Conservation (phyloP, 2,797 vertebrate genomes). For the Anas bahamensis region DNA sequence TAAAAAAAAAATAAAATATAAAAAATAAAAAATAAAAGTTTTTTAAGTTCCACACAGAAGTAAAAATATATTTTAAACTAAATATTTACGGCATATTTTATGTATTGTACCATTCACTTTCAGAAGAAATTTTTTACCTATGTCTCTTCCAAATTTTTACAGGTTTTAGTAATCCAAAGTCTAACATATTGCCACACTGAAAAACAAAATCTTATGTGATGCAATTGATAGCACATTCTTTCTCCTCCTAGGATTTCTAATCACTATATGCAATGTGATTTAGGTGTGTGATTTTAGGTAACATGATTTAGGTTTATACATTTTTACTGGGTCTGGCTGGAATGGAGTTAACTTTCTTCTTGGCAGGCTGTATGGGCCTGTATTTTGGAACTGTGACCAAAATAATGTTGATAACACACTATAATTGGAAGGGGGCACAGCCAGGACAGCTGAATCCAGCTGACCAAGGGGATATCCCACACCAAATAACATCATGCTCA, state of each 20-base stretch:
- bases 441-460: background rate
- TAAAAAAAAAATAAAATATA: background rate
- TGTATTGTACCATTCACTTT: background rate
- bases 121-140: background rate
- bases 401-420: background rate
- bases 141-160: background rate
- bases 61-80: background rate
- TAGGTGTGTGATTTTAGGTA: background rate
- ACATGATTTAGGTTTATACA: background rate
- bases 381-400: background rate
- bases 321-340: background rate
- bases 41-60: background rate
- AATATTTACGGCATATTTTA: background rate
- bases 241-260: background rate
- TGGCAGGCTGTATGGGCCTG: fast-evolving
- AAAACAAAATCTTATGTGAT: background rate
- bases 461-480: background rate
- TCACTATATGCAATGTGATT: background rate
- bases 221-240: background rate
- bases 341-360: background rate
- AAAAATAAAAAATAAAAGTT: background rate
- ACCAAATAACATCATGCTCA: background rate
- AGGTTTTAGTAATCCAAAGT: background rate
- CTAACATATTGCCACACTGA: background rate
- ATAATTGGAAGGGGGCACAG: background rate